Evolutionary conservation across 2,797 vertebrate species (phyloP).

Genomic region (Clarias platycephalus): DNA sequence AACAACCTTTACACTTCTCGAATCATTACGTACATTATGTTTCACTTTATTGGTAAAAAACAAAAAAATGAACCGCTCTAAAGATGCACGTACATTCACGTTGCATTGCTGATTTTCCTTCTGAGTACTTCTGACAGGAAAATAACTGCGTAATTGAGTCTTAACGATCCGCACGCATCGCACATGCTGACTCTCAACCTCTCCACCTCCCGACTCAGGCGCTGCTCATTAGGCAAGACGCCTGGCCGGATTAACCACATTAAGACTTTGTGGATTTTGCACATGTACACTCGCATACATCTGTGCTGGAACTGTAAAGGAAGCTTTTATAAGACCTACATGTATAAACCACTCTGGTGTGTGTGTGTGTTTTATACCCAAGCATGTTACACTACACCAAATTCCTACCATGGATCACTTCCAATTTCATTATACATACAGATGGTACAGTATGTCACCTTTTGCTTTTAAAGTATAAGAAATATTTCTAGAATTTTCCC

Average conservation of each 20-base stretch:
- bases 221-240: conserved; percentile 44
- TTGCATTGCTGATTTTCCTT: background rate
- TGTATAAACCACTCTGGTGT: background rate
- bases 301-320: conserved; percentile 3
- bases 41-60: background rate
- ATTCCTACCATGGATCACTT: background rate
- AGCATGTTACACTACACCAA: background rate
- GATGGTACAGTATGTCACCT: background rate
- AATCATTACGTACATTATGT: background rate
- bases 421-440: background rate
- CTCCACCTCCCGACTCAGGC: conserved; percentile 31
- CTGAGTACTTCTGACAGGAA: background rate
- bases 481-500: background rate
- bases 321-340: background rate
- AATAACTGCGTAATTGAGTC: background rate
- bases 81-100: background rate
- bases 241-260: conserved; percentile 50
- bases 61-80: background rate
- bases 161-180: conserved; percentile 30
- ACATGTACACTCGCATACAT: conserved; percentile 27
- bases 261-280: conserved; percentile 34
- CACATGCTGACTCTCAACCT: conserved; percentile 14
- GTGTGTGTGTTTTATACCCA: background rate
- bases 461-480: background rate
- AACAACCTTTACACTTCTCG: background rate